Percentiles rank a stretch among this genome's conserved stretches.
Evolutionary conservation across 2,113 vertebrate genomes (phyloP).

Genomic region (Otus sunia): DNA sequence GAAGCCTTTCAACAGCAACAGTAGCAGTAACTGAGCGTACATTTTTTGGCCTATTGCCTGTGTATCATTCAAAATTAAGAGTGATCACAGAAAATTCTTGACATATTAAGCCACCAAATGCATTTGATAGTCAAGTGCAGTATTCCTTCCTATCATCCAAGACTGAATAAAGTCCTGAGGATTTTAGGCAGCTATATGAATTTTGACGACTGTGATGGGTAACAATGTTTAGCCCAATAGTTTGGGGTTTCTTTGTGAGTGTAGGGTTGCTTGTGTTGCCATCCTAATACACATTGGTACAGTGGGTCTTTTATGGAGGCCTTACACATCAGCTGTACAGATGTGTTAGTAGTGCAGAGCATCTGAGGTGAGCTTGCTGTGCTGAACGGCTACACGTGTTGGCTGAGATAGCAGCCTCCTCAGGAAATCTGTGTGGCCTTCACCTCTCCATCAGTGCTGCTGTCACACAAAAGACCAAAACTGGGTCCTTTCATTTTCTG

Average conservation of each 20-base stretch:
- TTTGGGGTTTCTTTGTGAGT: neutral
- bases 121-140: neutral
- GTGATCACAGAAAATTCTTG: neutral
- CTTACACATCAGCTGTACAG: neutral
- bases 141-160: neutral
- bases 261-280: neutral
- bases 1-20: neutral
- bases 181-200: neutral
- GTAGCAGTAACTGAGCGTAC: neutral
- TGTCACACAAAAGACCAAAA: neutral
- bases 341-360: neutral
- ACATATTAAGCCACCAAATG: neutral
- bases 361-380: neutral
- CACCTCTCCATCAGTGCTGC: neutral
- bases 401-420: neutral
- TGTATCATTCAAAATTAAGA: neutral
- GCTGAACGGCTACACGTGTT: rapidly evolving
- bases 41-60: neutral
- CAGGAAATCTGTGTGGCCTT: neutral
- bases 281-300: neutral
- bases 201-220: neutral
- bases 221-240: neutral
- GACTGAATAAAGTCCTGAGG: neutral
- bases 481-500: neutral
- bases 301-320: neutral